Conservation (phyloP, 2,888 invertebrate species). For the Cremastinae sp. region DNA sequence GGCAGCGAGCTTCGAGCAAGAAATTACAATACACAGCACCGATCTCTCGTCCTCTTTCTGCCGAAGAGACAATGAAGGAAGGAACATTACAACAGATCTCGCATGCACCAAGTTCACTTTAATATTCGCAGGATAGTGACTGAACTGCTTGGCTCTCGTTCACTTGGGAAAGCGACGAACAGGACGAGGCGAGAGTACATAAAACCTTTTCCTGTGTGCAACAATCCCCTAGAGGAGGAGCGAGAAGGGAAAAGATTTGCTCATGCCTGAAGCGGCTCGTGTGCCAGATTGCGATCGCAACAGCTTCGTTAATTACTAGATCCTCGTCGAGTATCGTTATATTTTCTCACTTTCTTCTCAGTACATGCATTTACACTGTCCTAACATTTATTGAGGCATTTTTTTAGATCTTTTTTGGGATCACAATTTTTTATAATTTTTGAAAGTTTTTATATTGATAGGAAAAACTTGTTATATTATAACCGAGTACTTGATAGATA, state of each 20-base stretch:
- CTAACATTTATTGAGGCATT: conserved; percentile 20
- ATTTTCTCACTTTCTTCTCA: conserved; percentile 60
- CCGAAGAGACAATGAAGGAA: conserved; percentile 68
- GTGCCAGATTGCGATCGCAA: conserved; percentile 75
- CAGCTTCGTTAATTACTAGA: conserved; percentile 77
- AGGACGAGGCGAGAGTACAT: conserved; percentile 31
- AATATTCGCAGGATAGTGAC: conserved; percentile 71
- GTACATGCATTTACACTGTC: not conserved
- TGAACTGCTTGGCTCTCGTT: conserved; percentile 49
- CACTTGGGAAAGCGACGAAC: conserved; percentile 41
- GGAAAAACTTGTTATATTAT: no score
- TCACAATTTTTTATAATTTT: no score
- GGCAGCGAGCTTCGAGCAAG: conserved; percentile 14
- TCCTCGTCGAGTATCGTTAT: conserved; percentile 62
- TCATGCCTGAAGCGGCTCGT: conserved; percentile 70
- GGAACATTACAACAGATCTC: conserved; percentile 57
- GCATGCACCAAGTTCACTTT: conserved; percentile 63
- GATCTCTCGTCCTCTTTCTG: conserved; percentile 10
- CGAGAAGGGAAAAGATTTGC: conserved; percentile 31
- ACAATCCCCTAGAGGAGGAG: conserved; percentile 4
- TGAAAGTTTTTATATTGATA: no score
- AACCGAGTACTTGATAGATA: not conserved
- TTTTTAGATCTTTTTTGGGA: conserved; percentile 29
- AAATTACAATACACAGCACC: conserved; percentile 2
- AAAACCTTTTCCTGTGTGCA: conserved; percentile 5